Evolutionary conservation across 2,797 vertebrate genomes (phyloP).

Genomic region (Xenentodon cancila): DNA sequence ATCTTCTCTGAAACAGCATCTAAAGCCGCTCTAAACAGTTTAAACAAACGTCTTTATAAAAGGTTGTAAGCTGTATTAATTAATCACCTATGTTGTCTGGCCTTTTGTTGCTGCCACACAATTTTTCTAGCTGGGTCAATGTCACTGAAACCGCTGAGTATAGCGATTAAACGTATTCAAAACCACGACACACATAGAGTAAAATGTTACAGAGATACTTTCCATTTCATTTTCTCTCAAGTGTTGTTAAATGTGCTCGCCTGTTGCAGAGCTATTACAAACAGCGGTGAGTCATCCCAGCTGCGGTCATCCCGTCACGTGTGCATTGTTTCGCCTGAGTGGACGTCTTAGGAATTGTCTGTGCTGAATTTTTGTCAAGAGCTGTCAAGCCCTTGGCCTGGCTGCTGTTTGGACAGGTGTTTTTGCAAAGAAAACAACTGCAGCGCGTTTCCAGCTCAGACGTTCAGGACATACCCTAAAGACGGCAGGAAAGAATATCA

Average conservation of each 20-base stretch:
- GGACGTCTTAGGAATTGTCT: constrained; percentile 72
- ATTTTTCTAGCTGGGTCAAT: constrained; percentile 37
- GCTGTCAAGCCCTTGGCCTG: constrained; percentile 82
- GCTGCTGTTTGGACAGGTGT: constrained; percentile 87
- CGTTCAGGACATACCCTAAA: constrained; percentile 59
- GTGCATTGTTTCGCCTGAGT: constrained; percentile 74
- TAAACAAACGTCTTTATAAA: constrained; percentile 76
- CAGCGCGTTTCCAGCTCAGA: constrained; percentile 73
- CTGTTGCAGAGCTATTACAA: constrained; percentile 38
- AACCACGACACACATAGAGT: constrained; percentile 44
- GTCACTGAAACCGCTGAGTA: constrained; percentile 23
- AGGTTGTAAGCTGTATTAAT: constrained; percentile 78
- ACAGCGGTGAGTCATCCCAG: constrained; percentile 51
- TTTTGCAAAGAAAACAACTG: constrained; percentile 82
- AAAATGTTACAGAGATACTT: constrained; percentile 29
- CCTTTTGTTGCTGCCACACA: constrained; percentile 63
- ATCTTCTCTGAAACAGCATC: constrained; percentile 72
- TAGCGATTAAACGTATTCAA: constrained; percentile 54
- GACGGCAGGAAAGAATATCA: constrained; percentile 77
- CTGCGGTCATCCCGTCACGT: constrained; percentile 72
- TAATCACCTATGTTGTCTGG: constrained; percentile 67
- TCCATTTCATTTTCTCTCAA: constrained; percentile 22
- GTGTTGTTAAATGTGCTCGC: constrained; percentile 39
- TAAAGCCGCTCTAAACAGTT: constrained; percentile 73
- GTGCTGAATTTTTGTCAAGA: constrained; percentile 72